Evolutionary conservation across 2,797 vertebrate genomes (phyloP).

Genomic region (Geotrypetes seraphini): DNA sequence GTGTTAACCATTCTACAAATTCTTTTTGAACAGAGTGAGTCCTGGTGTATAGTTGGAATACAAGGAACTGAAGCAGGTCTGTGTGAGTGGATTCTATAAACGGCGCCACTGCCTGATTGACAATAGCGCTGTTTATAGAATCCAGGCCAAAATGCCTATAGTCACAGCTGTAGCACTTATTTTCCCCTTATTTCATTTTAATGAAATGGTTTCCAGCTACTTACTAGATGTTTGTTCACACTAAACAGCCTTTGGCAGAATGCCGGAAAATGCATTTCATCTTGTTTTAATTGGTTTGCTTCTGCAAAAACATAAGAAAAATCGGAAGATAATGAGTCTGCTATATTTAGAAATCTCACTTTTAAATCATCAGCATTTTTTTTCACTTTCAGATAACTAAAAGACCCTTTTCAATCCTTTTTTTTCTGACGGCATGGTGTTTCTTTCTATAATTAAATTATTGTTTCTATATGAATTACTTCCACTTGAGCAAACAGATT

Average conservation of each 20-base stretch:
- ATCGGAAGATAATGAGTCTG: slow-evolving; percentile 16
- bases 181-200: slow-evolving; percentile 6
- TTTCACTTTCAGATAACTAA: too few species aligned
- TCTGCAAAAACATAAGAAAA: slow-evolving; percentile 18
- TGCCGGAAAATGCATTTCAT: slow-evolving; percentile 19
- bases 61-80: too few species aligned
- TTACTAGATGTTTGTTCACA: slow-evolving; percentile 15
- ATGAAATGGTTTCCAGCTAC: slow-evolving; percentile 10
- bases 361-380: neutral
- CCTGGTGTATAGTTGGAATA: too few species aligned
- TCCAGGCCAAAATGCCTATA: neutral
- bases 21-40: too few species aligned
- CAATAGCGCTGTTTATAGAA: too few species aligned
- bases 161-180: slow-evolving; percentile 12
- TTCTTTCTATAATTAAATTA: slow-evolving; percentile 6
- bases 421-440: slow-evolving; percentile 18
- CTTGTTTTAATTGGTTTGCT: slow-evolving; percentile 24
- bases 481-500: neutral
- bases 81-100: too few species aligned
- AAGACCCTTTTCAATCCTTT: too few species aligned
- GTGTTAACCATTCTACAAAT: too few species aligned
- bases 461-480: neutral
- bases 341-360: slow-evolving; percentile 19
- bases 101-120: too few species aligned
- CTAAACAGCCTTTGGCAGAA: slow-evolving; percentile 4